phyloP scores from a whole-genome alignment of 2,797 vertebrate species.

The Myotis myotis region DNA sequence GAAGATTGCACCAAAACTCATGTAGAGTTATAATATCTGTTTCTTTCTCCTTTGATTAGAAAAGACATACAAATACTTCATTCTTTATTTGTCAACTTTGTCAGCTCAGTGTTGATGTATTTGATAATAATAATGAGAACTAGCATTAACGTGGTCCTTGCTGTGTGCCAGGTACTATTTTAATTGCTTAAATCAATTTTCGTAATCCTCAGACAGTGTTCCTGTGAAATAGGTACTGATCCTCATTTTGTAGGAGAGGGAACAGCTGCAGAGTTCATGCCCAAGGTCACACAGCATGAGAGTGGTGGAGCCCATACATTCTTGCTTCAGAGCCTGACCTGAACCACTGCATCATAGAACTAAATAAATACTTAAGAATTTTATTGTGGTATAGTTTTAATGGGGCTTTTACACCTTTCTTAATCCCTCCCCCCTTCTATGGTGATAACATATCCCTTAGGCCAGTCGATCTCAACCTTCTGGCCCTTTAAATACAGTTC shows the following conservation, averaged over 20 bases:
- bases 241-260: not conserved
- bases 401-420: not conserved
- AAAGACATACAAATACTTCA: not conserved
- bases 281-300: not conserved
- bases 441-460: not conserved
- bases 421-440: not conserved
- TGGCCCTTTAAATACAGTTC: no score
- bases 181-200: not conserved
- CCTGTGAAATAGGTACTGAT: not conserved
- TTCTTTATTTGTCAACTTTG: not conserved
- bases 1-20: not conserved
- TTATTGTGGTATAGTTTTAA: slow-evolving; percentile 21
- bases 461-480: no score
- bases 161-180: not conserved
- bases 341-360: not conserved
- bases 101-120: not conserved
- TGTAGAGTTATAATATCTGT: not conserved
- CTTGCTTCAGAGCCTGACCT: not conserved
- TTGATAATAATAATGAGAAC: not conserved
- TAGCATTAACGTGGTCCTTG: not conserved
- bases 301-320: not conserved
- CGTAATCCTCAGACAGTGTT: not conserved
- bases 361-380: not conserved
- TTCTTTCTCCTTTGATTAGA: slow-evolving; percentile 12
- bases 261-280: not conserved